phyloP scores from a whole-genome alignment of 1,140 invertebrate species.

The Polypedilum pembai region DNA sequence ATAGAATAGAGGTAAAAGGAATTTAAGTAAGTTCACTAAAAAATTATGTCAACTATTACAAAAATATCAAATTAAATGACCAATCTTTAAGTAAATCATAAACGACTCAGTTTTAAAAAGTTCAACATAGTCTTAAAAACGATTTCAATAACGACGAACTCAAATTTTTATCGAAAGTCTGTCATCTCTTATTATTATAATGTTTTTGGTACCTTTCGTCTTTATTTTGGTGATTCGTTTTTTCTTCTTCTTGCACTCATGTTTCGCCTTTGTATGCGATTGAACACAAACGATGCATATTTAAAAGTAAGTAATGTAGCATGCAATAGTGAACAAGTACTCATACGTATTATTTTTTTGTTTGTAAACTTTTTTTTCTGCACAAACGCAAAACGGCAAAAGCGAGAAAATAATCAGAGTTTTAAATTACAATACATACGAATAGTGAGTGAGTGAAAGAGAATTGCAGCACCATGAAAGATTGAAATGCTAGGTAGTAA shows the following conservation, averaged over 20 bases:
- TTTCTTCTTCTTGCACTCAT: neutral
- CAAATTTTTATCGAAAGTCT: neutral
- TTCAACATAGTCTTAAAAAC: too few species aligned
- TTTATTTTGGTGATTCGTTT: neutral
- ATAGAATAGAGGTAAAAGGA: too few species aligned
- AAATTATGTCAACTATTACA: too few species aligned
- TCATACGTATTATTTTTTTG: too few species aligned
- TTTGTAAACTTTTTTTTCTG: neutral
- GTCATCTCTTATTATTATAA: constrained; percentile 19
- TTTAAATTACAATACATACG: neutral
- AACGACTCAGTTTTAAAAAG: too few species aligned
- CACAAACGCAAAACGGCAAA: neutral
- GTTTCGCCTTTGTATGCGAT: neutral
- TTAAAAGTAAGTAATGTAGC: too few species aligned
- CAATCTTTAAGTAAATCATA: too few species aligned
- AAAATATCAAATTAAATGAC: too few species aligned
- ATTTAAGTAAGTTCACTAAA: too few species aligned
- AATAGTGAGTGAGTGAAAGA: neutral
- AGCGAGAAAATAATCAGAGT: constrained; percentile 5
- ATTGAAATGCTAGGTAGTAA: neutral
- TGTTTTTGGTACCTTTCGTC: neutral
- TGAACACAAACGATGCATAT: too few species aligned
- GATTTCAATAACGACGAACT: too few species aligned
- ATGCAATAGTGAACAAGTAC: too few species aligned
- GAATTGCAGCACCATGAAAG: neutral